Percentiles rank a stretch among this genome's conserved stretches.
Evolutionary conservation across 2,888 invertebrate species (phyloP).

Genomic region (Aleiodes alternator): DNA sequence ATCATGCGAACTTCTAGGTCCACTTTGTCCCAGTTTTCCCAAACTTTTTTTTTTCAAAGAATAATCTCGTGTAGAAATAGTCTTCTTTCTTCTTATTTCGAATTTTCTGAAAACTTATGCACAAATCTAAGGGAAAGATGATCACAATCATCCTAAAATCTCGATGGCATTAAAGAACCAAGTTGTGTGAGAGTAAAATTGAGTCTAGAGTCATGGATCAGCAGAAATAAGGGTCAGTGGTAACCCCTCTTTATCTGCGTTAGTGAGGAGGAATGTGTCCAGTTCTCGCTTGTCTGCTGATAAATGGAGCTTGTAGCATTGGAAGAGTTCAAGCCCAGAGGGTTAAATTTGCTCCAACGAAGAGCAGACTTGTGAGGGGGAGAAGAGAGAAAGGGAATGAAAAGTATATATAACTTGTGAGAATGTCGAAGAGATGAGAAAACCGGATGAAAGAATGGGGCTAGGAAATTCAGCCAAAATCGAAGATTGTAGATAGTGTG

Average conservation of each 20-base stretch:
- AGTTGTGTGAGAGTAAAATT: constrained; percentile 2
- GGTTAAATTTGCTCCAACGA: constrained; percentile 5
- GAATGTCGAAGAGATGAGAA: neutral
- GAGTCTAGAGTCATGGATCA: constrained; percentile 23
- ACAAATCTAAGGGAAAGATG: neutral
- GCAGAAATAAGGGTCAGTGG: neutral
- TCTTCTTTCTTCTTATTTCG: neutral
- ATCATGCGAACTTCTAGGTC: neutral
- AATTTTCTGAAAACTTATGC: neutral
- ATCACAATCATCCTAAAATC: constrained; percentile 23
- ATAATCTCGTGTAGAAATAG: no score
- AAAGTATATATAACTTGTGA: constrained; percentile 1
- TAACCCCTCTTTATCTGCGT: constrained; percentile 13
- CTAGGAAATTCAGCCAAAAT: neutral
- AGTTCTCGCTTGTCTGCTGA: constrained; percentile 26
- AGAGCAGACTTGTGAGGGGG: neutral
- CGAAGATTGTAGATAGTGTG: constrained; percentile 9
- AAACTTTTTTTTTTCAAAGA: no score
- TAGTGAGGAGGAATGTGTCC: constrained; percentile 3
- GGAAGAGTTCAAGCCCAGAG: neutral
- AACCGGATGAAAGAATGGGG: constrained; percentile 1
- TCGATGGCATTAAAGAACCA: constrained; percentile 8
- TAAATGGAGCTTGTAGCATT: constrained; percentile 18
- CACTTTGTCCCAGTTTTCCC: no score
- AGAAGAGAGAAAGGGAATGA: neutral